Conservation (phyloP, 2,113 vertebrate species). For the Bambusicola thoracicus region DNA sequence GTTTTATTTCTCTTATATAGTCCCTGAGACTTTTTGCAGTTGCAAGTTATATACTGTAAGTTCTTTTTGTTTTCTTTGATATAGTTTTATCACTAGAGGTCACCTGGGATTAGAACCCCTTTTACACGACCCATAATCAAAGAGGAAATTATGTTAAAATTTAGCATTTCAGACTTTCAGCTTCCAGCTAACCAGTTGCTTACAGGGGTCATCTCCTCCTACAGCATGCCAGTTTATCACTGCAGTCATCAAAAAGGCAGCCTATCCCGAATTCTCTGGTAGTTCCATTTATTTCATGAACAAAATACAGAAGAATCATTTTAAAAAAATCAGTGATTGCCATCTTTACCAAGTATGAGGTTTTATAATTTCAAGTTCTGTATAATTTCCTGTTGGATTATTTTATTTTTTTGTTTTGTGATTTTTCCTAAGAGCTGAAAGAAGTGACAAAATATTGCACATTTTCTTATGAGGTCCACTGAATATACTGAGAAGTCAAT, state of each 20-base stretch:
- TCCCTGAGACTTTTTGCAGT: background rate
- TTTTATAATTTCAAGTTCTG: background rate
- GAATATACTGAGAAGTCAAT: background rate
- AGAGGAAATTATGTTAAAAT: background rate
- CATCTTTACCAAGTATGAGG: background rate
- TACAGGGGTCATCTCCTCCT: background rate
- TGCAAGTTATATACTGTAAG: rapidly evolving
- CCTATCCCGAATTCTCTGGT: background rate
- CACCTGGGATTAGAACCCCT: background rate
- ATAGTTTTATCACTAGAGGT: background rate
- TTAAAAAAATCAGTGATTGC: background rate
- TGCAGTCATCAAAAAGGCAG: background rate
- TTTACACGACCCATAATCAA: background rate
- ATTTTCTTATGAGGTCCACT: background rate
- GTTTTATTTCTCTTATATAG: background rate
- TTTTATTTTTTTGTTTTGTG: background rate
- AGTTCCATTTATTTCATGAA: background rate
- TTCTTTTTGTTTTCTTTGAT: background rate
- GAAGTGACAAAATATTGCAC: background rate
- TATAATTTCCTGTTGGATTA: background rate
- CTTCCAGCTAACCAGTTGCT: background rate
- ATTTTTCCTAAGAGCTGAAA: background rate
- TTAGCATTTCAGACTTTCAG: background rate
- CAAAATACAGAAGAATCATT: background rate
- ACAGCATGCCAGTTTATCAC: background rate